Percentiles rank a stretch among this genome's conserved stretches.
Evolutionary conservation across 2,797 vertebrate species (phyloP).

Genomic region (Bovichtus diacanthus): DNA sequence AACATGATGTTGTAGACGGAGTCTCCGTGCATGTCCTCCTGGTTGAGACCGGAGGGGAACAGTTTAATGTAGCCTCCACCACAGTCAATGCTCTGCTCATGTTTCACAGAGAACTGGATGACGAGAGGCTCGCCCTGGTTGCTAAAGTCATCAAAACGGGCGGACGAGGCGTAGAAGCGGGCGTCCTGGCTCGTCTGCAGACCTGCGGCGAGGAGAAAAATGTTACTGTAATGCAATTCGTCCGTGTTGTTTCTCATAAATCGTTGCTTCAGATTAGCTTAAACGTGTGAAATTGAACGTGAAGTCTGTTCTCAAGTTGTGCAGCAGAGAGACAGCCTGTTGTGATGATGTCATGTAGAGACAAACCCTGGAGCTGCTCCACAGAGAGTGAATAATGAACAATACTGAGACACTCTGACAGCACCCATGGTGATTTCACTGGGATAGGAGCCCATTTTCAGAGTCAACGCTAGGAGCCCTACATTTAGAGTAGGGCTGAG

Average conservation of each 20-base stretch:
- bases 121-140: slow-evolving; percentile 86
- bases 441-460: not conserved
- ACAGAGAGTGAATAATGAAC: slow-evolving; percentile 19
- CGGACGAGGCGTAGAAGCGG: slow-evolving; percentile 86
- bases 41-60: slow-evolving; percentile 87
- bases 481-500: too few species aligned
- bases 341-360: slow-evolving; percentile 11
- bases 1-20: slow-evolving; percentile 90
- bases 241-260: not conserved
- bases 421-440: slow-evolving; percentile 14
- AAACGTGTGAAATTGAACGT: not conserved
- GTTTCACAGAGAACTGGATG: slow-evolving; percentile 89
- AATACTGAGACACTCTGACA: slow-evolving; percentile 12
- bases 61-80: slow-evolving; percentile 88
- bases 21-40: slow-evolving; percentile 87
- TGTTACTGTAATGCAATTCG: not conserved
- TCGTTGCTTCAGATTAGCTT: not conserved
- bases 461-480: not conserved
- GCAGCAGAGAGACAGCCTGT: slow-evolving; percentile 4
- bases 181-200: slow-evolving; percentile 88
- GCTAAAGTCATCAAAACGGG: slow-evolving; percentile 87
- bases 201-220: slow-evolving; percentile 63
- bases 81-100: slow-evolving; percentile 89
- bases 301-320: not conserved
- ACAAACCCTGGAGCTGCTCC: slow-evolving; percentile 11